A percentile compares a stretch with the other conserved stretches of the same genome.
Conservation (phyloP, 1,140 invertebrate genomes). For the Orchestia grillus region DNA sequence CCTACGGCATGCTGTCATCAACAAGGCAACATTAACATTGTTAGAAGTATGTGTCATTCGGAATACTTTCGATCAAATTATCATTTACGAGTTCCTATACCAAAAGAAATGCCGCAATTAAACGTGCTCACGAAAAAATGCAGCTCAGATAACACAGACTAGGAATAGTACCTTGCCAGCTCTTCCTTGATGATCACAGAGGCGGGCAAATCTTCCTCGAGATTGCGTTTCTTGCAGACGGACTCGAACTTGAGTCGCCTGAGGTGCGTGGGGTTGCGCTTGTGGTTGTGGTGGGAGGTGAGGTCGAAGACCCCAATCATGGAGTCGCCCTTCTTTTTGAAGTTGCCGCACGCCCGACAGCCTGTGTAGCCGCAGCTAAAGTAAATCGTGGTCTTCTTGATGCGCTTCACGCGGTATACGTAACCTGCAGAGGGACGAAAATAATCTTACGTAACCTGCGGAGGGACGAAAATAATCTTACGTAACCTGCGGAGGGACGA, state of each 20-base stretch:
- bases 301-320: slow-evolving; percentile 48
- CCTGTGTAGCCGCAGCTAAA: slow-evolving; percentile 50
- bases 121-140: background rate
- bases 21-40: too few species aligned
- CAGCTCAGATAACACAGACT: background rate
- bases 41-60: too few species aligned
- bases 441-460: too few species aligned
- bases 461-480: too few species aligned
- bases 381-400: slow-evolving; percentile 49
- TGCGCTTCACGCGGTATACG: slow-evolving; percentile 47
- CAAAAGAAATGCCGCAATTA: background rate
- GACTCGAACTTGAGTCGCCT: slow-evolving; percentile 41
- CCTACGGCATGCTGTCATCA: background rate
- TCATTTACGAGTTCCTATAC: background rate
- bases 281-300: slow-evolving; percentile 51
- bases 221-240: slow-evolving; percentile 43
- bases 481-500: too few species aligned
- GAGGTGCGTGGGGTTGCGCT: slow-evolving; percentile 41
- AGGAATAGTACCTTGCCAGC: background rate
- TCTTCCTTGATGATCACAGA: slow-evolving; percentile 40
- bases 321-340: slow-evolving; percentile 44
- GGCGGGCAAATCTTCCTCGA: slow-evolving; percentile 43
- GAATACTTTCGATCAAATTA: background rate
- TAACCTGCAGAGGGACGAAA: background rate
- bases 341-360: slow-evolving; percentile 30